A percentile compares a stretch with the other conserved stretches of the same genome.
These are phyloP conservation scores for Vollenhovia emeryi DNA, from an alignment of 1,140 invertebrate genomes.

Conservation along the genomic window DNA sequence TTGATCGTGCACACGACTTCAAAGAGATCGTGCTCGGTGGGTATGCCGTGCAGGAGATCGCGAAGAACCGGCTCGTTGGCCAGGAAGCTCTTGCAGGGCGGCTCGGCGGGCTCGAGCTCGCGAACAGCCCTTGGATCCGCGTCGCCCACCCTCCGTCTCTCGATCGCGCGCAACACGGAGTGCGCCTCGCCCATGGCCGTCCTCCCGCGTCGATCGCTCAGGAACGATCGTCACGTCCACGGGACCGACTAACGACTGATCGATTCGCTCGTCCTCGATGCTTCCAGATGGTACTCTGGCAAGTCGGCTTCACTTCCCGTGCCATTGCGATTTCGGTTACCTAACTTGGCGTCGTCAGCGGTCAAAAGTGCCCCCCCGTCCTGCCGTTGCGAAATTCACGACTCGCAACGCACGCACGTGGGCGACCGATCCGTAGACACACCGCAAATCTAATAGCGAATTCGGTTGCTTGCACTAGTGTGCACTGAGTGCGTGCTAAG, in stretches of 20 bases:
- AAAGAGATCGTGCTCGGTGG: slow-evolving; percentile 52
- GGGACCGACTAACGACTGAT: slow-evolving; percentile 58
- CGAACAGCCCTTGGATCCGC: not conserved
- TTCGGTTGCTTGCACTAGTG: too few species aligned
- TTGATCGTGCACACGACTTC: slow-evolving; percentile 72
- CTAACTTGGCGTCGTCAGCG: slow-evolving; percentile 72
- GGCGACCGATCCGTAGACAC: not conserved
- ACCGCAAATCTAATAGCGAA: too few species aligned
- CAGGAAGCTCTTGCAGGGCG: slow-evolving; percentile 38
- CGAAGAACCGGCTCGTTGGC: slow-evolving; percentile 61
- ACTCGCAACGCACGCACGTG: not conserved
- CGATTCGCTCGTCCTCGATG: not conserved
- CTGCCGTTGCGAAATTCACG: slow-evolving; percentile 59
- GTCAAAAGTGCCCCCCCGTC: slow-evolving; percentile 64
- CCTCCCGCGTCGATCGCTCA: not conserved
- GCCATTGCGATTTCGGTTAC: slow-evolving; percentile 62
- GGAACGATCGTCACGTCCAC: slow-evolving; percentile 42
- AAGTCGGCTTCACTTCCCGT: not conserved
- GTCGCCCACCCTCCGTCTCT: not conserved
- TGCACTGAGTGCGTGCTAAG: too few species aligned
- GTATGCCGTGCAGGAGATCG: slow-evolving; percentile 65
- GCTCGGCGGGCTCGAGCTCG: slow-evolving; percentile 18
- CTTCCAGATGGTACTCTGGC: not conserved
- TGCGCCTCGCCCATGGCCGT: slow-evolving; percentile 53
- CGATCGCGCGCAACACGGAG: slow-evolving; percentile 47